phyloP scores from a whole-genome alignment of 2,113 vertebrate species.

The Xenus cinereus region DNA sequence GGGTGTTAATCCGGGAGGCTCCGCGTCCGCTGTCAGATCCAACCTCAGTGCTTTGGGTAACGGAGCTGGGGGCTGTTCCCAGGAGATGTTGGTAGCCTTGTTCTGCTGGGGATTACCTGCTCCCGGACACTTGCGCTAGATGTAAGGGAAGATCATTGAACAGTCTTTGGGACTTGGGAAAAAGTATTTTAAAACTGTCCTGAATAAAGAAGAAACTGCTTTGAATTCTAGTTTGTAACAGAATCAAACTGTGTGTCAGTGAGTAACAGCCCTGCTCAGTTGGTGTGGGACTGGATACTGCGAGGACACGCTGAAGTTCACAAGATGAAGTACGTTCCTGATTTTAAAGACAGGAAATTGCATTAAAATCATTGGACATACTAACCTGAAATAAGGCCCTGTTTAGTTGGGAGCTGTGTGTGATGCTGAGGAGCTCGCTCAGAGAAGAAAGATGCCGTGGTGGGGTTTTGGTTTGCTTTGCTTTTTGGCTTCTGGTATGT shows the following conservation, averaged over 20 bases:
- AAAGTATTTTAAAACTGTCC: neutral
- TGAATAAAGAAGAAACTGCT: neutral
- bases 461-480: neutral
- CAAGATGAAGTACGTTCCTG: neutral
- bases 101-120: neutral
- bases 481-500: neutral
- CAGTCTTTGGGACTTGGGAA: rapidly evolving
- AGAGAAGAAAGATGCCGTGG: too few species aligned
- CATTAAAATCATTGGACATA: neutral
- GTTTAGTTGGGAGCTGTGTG: neutral
- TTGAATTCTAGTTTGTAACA: neutral
- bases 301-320: neutral
- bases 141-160: neutral
- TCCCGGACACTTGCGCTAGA: neutral
- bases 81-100: neutral
- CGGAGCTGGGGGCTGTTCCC: neutral
- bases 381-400: neutral
- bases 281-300: neutral
- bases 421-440: neutral
- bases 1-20: neutral
- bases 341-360: neutral
- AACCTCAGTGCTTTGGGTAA: neutral
- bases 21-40: neutral
- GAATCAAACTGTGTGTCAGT: neutral
- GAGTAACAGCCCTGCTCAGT: neutral